Base-by-base conservation (phyloP, 2,113 vertebrate species). In the Thomomys bottae region DNA sequence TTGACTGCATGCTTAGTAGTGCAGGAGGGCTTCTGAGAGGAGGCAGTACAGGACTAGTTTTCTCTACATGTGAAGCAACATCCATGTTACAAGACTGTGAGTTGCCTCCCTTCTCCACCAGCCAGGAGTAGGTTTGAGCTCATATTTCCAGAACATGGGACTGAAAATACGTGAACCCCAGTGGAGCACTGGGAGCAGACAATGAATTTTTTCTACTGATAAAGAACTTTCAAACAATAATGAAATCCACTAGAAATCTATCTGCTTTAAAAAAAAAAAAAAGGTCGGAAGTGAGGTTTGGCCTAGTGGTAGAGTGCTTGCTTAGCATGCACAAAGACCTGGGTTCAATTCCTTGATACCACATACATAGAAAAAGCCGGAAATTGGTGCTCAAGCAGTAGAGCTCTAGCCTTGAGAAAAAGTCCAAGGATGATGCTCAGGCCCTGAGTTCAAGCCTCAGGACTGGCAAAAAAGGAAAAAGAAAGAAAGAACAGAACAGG, bases 171-270 rank as follows among this genome's bases (percentile, higher is more conserved):
- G 36, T 63, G 84, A 92, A 92, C 45, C 40, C n/a, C 66, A 36
- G 6, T 24, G 83, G 36, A 85, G 57, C 11, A 30, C n/a, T 32
- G 72, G 61, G 38, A 73, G 34, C 21, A 42, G 40, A 40, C 72
- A 40, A 49, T 63, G 73, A 73, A 68, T 42, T 26, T 79, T 67
- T 57, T 30, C 80, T 89, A 66, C 83, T 45, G 36, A 28, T 6
- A 26, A n/a, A 72, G 57, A 75, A 76, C 30, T 73, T 87, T 73
- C 73, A 89, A 89, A 92, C 82, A 95, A 84, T 63, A 77, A 84
- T 72, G 87, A 91, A 91, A 91, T 63, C 34, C 49, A 42, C 68
- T 40, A 42, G 57, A 86, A 61, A 77, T 70, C 15, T 0, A 14
- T 42, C 72, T 84, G 61, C 76, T 76, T 67, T 85, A n/a, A n/a